phyloP scores from a whole-genome alignment of 2,797 vertebrate species.

The Apodemus agrarius region DNA sequence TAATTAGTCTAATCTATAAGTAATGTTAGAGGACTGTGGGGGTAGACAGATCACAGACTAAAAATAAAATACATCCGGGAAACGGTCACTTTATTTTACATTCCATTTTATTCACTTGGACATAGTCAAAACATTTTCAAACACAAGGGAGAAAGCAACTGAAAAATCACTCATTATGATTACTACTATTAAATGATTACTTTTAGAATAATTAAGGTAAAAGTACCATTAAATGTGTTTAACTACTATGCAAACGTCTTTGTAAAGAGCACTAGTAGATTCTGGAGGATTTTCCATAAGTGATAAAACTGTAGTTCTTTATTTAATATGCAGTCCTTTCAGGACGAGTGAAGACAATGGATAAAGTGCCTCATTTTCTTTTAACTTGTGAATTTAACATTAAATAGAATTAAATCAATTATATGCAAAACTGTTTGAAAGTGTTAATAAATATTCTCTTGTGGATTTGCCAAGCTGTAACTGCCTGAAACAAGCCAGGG shows the following conservation, averaged over 20 bases:
- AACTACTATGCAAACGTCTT: neutral
- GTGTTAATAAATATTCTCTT: neutral
- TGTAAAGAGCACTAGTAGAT: neutral
- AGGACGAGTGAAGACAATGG: neutral
- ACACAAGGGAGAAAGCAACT: neutral
- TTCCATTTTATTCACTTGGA: conserved; percentile 29
- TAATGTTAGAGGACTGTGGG: neutral
- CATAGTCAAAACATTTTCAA: conserved; percentile 48
- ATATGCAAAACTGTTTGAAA: neutral
- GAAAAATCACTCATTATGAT: neutral
- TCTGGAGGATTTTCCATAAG: neutral
- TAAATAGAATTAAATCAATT: neutral
- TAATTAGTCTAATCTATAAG: neutral
- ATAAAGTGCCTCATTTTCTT: neutral
- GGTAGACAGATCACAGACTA: neutral
- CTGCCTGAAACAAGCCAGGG: neutral
- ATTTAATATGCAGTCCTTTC: neutral
- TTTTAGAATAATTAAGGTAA: conserved; percentile 45
- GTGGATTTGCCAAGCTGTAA: neutral
- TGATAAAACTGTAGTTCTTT: neutral
- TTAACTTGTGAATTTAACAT: neutral
- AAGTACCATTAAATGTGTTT: neutral
- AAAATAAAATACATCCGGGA: neutral
- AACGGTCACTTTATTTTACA: conserved; percentile 21
- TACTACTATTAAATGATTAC: neutral